A percentile compares a stretch with the other conserved stretches of the same genome.
These are phyloP conservation scores for Calephelis perditalis DNA, from an alignment of 2,888 invertebrate species.

Conservation along the genomic window DNA sequence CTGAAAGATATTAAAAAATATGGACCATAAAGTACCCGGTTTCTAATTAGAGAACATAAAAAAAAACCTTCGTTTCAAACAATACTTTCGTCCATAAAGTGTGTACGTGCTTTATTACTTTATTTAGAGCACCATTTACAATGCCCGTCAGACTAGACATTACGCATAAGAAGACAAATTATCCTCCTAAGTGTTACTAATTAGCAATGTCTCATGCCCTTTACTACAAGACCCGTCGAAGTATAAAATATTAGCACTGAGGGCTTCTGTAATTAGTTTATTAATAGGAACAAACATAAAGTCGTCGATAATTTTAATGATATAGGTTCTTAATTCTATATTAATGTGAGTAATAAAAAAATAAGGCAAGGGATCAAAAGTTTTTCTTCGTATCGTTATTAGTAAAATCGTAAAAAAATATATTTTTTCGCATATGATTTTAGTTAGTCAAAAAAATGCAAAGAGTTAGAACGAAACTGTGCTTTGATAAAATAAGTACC, in stretches of 20 bases:
- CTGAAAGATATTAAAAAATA: slow-evolving; percentile 3
- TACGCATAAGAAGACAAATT: slow-evolving; percentile 63
- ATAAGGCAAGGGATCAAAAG: too few relatives aligned
- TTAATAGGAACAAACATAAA: slow-evolving; percentile 16
- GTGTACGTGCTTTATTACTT: slow-evolving; percentile 41
- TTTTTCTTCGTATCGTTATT: too few relatives aligned
- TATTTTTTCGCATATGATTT: too few relatives aligned
- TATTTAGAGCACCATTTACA: slow-evolving; percentile 52
- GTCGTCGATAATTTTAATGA: background rate
- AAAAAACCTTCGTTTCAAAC: slow-evolving; percentile 7
- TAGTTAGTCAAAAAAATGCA: too few relatives aligned
- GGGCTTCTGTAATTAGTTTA: slow-evolving; percentile 20
- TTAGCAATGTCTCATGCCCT: slow-evolving; percentile 50
- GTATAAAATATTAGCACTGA: slow-evolving; percentile 29
- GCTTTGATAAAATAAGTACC: too few relatives aligned
- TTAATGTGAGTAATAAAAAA: too few relatives aligned
- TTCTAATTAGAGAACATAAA: slow-evolving; percentile 9
- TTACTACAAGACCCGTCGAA: slow-evolving; percentile 44
- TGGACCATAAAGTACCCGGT: slow-evolving; percentile 7
- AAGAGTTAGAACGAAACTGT: too few relatives aligned
- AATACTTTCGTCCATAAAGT: slow-evolving; percentile 10
- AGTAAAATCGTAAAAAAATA: too few relatives aligned
- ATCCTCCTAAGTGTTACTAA: slow-evolving; percentile 54
- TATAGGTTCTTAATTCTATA: too few relatives aligned
- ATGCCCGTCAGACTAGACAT: slow-evolving; percentile 52